Conservation (phyloP, 2,888 invertebrate genomes). For the Tachystola acroxantha region DNA sequence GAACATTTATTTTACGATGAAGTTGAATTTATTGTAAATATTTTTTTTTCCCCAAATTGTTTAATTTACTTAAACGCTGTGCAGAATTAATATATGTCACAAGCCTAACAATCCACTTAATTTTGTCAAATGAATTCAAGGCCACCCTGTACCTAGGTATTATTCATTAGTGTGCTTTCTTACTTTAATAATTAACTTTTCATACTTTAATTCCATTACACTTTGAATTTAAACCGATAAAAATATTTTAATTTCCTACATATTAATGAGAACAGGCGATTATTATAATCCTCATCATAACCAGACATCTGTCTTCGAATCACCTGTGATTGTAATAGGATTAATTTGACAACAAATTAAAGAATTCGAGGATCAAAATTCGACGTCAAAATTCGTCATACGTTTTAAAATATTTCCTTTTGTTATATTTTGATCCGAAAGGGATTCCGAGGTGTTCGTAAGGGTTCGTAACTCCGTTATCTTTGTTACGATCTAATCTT, state of each 20-base stretch:
- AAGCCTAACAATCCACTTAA: too few relatives aligned
- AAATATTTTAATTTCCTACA: neutral
- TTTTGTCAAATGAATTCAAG: too few relatives aligned
- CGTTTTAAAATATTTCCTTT: conserved; percentile 25
- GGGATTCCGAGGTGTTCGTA: conserved; percentile 30
- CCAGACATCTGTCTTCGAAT: conserved; percentile 23
- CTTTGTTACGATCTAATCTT: conserved; percentile 38
- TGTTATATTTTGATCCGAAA: conserved; percentile 26
- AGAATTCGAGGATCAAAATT: conserved; percentile 19
- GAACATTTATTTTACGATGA: too few relatives aligned
- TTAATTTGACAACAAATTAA: conserved; percentile 42
- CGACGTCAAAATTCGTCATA: conserved; percentile 16
- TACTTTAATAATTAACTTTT: too few relatives aligned
- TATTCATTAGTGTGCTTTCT: too few relatives aligned
- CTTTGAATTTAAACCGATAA: neutral
- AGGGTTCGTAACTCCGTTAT: conserved; percentile 28
- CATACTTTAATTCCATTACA: too few relatives aligned
- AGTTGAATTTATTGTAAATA: too few relatives aligned
- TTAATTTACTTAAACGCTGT: too few relatives aligned
- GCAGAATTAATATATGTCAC: too few relatives aligned
- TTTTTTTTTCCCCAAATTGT: too few relatives aligned
- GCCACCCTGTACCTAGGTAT: too few relatives aligned
- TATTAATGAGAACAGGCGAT: conserved; percentile 23
- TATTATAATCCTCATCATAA: conserved; percentile 29
- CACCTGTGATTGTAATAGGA: conserved; percentile 52